Percentiles rank a stretch among this genome's conserved stretches.
Evolutionary conservation across 2,113 vertebrate genomes (phyloP).

Genomic region (Pituophis catenifer): DNA sequence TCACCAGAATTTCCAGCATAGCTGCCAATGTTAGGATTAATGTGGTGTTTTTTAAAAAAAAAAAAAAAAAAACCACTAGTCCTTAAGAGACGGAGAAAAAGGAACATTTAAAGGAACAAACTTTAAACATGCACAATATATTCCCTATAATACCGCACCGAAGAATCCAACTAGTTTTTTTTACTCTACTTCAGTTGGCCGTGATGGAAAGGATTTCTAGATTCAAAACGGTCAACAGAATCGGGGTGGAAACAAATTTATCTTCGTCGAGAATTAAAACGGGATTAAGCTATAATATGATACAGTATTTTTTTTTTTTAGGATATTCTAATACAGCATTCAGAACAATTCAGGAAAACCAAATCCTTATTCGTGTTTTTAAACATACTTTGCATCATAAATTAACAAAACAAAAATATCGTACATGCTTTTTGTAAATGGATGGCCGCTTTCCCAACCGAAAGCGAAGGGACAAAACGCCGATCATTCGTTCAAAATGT

Average conservation of each 20-base stretch:
- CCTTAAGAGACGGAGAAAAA: not conserved
- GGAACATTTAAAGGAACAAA: slow-evolving; percentile 22
- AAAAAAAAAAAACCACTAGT: not conserved
- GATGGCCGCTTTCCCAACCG: not conserved
- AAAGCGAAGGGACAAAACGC: not conserved
- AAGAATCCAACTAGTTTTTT: not conserved
- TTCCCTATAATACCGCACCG: slow-evolving; percentile 49
- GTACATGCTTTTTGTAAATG: not conserved
- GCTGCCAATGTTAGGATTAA: slow-evolving; percentile 18
- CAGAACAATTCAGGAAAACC: not conserved
- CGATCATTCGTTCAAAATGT: not conserved
- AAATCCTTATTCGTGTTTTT: not conserved
- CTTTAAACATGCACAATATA: slow-evolving; percentile 58
- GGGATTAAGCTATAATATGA: not conserved
- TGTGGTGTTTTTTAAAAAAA: not conserved
- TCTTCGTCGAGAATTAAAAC: not conserved
- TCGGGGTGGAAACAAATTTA: not conserved
- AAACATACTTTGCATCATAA: not conserved
- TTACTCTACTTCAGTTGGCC: slow-evolving; percentile 32
- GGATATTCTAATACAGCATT: not conserved
- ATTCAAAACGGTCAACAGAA: not conserved
- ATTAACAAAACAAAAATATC: not conserved
- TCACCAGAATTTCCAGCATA: slow-evolving; percentile 12
- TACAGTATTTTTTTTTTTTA: too few relatives aligned
- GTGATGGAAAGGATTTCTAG: not conserved